These are phyloP conservation scores for Drosophila nigricruria DNA, from an alignment of 2,888 invertebrate species.

Conservation along the genomic window DNA sequence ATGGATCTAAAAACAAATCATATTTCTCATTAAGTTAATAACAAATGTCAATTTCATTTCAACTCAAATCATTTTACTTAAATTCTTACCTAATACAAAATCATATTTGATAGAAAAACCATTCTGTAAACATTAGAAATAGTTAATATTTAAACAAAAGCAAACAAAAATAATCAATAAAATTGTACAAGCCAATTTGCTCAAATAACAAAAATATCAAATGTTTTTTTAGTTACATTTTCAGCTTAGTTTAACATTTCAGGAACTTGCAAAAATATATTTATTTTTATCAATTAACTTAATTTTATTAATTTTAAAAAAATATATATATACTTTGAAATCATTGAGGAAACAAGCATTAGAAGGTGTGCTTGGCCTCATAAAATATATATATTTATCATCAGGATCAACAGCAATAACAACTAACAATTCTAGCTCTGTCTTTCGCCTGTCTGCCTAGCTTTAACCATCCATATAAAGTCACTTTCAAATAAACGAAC, in stretches of 20 bases:
- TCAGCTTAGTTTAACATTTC: slow-evolving; percentile 1
- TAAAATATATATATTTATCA: background rate
- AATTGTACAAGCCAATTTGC: slow-evolving; percentile 85
- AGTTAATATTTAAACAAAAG: slow-evolving; percentile 38
- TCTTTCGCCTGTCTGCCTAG: background rate
- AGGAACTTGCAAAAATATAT: no score
- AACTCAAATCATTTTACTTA: slow-evolving; percentile 14
- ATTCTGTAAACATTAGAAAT: slow-evolving; percentile 65
- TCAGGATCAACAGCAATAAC: background rate
- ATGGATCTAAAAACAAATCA: slow-evolving; percentile 65
- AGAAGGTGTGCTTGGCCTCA: no score
- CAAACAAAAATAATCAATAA: slow-evolving; percentile 74
- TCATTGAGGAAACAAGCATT: no score
- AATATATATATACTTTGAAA: no score
- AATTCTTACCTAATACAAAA: slow-evolving; percentile 30
- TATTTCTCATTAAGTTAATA: slow-evolving; percentile 31
- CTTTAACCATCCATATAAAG: background rate
- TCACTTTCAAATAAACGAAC: no score
- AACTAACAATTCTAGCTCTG: background rate
- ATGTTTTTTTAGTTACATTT: slow-evolving; percentile 21
- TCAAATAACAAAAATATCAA: slow-evolving; percentile 72
- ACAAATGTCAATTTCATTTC: slow-evolving; percentile 16
- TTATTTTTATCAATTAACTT: no score
- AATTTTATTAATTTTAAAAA: no score
- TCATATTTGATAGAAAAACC: slow-evolving; percentile 9